These are phyloP conservation scores for Sarcophaga caerulescens DNA, from an alignment of 2,888 invertebrate genomes.

Conservation along the genomic window DNA sequence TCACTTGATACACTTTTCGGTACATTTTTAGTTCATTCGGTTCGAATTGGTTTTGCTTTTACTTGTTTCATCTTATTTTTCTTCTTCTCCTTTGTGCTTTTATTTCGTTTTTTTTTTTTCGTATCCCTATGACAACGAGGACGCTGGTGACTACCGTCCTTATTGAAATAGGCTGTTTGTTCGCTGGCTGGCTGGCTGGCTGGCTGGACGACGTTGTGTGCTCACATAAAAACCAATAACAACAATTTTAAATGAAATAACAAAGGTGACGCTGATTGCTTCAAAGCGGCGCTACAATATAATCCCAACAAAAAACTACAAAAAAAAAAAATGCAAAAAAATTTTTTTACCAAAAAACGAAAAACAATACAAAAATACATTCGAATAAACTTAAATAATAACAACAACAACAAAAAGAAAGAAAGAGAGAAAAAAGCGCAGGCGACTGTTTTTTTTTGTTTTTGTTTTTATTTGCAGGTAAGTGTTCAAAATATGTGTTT, in stretches of 20 bases:
- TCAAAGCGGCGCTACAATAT: slow-evolving; percentile 79
- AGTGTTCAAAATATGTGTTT: slow-evolving; percentile 76
- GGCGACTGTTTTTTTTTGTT: slow-evolving; percentile 25
- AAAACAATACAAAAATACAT: slow-evolving; percentile 25
- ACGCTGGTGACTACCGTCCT: slow-evolving; percentile 59
- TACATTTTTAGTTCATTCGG: slow-evolving; percentile 62
- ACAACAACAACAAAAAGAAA: background rate
- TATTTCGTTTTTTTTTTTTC: slow-evolving; percentile 24
- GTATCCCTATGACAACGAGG: slow-evolving; percentile 57
- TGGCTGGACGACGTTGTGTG: background rate
- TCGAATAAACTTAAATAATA: slow-evolving; percentile 48
- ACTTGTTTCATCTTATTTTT: background rate
- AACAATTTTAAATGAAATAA: slow-evolving; percentile 68
- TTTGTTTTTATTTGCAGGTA: slow-evolving; percentile 73
- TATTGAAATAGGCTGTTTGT: slow-evolving; percentile 59
- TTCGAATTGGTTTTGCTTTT: slow-evolving; percentile 26
- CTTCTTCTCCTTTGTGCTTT: background rate
- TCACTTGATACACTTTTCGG: slow-evolving; percentile 69
- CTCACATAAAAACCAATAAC: slow-evolving; percentile 41
- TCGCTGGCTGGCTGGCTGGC: background rate
- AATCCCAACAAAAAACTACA: slow-evolving; percentile 52
- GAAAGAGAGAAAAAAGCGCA: slow-evolving; percentile 42
- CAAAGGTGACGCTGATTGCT: slow-evolving; percentile 81
- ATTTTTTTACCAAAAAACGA: background rate
- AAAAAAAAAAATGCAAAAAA: slow-evolving; percentile 14